Base-by-base conservation (phyloP, 2,888 invertebrate genomes). In the Minunthozetes semirufus region DNA sequence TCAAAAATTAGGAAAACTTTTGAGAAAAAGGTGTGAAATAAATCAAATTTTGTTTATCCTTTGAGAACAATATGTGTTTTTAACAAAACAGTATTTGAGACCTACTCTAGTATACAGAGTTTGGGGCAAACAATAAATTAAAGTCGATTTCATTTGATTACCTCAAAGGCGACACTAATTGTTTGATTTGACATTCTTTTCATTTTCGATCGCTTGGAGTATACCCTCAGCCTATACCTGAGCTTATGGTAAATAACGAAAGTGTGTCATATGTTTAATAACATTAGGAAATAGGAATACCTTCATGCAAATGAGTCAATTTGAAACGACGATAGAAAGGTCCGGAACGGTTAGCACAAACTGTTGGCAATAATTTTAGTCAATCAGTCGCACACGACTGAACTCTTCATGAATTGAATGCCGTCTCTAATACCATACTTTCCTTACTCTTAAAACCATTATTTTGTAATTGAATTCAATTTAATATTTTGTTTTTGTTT, bases 151-250 rank as follows among this genome's bases (percentile, higher is more conserved):
- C 42, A 42, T 42, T 42, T 13, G 13, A 42, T 8, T 42, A 13
- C 42, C 42, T 42, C 42, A 42, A 42, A 42, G 42, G 42, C 42
- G 42, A 42, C 42, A 42, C 42, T 42, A 42, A 42, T 42, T 42
- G 42, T 42, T 42, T 42, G 42, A 53, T 53, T 53, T 53, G 53
- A 53, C 53, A 53, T n/a, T 53, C 53, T 53, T 53, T 53, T 53
- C 53, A 53, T 53, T 53, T 25, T 53, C 19, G 19, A 42, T 53
- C 9, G 25, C 4, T 53, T 22, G n/a, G 53, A 53, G n/a, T 53
- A 53, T 8, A 33, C 42, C 11, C 42, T 42, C 9, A 42, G 13
- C 9, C 4, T 33, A 15, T 50, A n/a, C n/a, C n/a, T n/a, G n/a
- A n/a, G n/a, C n/a, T 53, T 53, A 1, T 53, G 25, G 53, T n/a